phyloP scores from a whole-genome alignment of 2,797 vertebrate genomes.

The Scleropages formosus region DNA sequence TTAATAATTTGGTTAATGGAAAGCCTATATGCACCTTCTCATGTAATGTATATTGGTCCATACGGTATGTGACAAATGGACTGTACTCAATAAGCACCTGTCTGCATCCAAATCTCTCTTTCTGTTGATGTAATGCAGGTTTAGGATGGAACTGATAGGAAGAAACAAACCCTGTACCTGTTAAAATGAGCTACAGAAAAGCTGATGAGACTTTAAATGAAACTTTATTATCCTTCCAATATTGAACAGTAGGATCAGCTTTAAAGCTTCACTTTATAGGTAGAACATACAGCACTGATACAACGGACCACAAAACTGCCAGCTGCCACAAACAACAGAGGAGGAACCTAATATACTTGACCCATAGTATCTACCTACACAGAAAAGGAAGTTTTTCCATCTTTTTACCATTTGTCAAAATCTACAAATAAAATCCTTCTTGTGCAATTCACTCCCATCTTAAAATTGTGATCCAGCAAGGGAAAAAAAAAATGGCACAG shows the following conservation, averaged over 20 bases:
- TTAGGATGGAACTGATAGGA: too few relatives aligned
- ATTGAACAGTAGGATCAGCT: slow-evolving; percentile 60
- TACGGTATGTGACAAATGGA: too few relatives aligned
- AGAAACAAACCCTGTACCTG: too few relatives aligned
- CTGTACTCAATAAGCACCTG: too few relatives aligned
- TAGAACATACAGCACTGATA: slow-evolving; percentile 53
- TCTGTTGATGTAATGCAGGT: too few relatives aligned
- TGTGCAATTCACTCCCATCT: slow-evolving; percentile 15
- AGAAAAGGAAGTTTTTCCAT: background rate
- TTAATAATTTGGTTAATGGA: too few relatives aligned
- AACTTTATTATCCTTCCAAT: slow-evolving; percentile 40
- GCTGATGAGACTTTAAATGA: background rate
- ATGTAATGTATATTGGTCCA: too few relatives aligned
- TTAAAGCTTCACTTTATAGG: slow-evolving; percentile 40
- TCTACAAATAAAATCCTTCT: background rate
- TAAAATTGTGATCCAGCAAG: background rate
- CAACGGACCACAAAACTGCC: slow-evolving; percentile 37
- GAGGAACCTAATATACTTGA: background rate
- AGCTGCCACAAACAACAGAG: background rate
- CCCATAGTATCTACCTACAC: background rate
- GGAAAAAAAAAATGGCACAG: too few relatives aligned
- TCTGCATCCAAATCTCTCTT: too few relatives aligned
- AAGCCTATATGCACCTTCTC: too few relatives aligned
- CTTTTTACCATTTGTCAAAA: background rate
- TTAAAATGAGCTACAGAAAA: too few relatives aligned